Conservation (phyloP, 2,888 invertebrate species). For the Furcula furcula region DNA sequence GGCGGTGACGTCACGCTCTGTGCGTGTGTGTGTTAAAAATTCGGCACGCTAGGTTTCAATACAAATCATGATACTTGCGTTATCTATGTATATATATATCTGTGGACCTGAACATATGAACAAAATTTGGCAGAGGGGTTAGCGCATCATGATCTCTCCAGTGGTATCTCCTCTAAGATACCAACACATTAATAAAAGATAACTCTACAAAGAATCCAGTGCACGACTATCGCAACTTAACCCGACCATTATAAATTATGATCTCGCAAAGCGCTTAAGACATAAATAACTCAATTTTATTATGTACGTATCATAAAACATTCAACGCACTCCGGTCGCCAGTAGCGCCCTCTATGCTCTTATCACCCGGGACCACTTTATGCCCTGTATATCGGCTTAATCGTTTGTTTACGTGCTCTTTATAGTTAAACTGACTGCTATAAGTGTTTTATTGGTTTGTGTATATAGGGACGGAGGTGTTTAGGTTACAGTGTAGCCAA, state of each 20-base stretch:
- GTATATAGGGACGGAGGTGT: too few relatives aligned
- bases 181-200: too few relatives aligned
- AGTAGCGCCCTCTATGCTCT: neutral
- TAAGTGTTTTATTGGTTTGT: slow-evolving; percentile 54
- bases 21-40: too few relatives aligned
- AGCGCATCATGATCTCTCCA: too few relatives aligned
- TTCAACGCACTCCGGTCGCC: neutral
- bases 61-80: too few relatives aligned
- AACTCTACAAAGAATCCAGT: too few relatives aligned
- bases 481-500: neutral
- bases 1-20: too few relatives aligned
- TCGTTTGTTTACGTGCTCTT: slow-evolving; percentile 52
- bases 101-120: too few relatives aligned
- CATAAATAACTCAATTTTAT: slow-evolving; percentile 3
- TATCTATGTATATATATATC: too few relatives aligned
- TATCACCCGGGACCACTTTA: slow-evolving; percentile 14
- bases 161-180: too few relatives aligned
- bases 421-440: slow-evolving; percentile 43
- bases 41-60: too few relatives aligned
- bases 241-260: neutral
- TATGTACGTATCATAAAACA: neutral
- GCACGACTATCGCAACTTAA: neutral
- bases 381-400: slow-evolving; percentile 39
- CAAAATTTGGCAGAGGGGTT: too few relatives aligned
- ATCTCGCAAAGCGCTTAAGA: neutral